These are phyloP conservation scores for Brachionus plicatilis DNA, from an alignment of 1,140 invertebrate species.

Conservation along the genomic window DNA sequence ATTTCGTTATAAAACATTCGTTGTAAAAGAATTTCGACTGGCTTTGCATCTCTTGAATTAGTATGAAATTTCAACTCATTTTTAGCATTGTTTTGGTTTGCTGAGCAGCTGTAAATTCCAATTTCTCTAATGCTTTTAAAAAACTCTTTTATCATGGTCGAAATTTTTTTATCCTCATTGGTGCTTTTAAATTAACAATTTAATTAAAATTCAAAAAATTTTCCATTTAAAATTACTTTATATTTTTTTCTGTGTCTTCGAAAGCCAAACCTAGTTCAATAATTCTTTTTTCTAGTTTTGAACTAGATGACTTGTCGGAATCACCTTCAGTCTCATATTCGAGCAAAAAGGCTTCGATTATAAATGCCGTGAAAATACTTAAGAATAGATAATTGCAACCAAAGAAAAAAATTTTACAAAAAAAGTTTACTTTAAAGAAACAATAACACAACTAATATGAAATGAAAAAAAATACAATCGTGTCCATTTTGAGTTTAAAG, in stretches of 20 bases:
- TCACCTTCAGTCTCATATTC: conserved; percentile 50
- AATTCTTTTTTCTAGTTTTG: background rate
- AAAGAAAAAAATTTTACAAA: conserved; percentile 43
- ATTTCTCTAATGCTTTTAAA: background rate
- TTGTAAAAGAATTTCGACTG: conserved; percentile 37
- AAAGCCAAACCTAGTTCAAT: background rate
- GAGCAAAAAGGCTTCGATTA: conserved; percentile 60
- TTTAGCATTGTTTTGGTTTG: background rate
- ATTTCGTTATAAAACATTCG: conserved; percentile 27
- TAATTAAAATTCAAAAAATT: background rate
- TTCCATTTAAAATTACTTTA: background rate
- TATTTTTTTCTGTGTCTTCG: background rate
- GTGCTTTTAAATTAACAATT: background rate
- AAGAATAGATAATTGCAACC: background rate
- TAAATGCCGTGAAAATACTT: conserved; percentile 61
- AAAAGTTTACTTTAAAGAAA: conserved; percentile 58
- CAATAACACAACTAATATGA: conserved; percentile 59
- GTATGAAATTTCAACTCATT: conserved; percentile 22
- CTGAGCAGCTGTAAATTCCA: background rate
- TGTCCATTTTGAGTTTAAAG: conserved; percentile 55
- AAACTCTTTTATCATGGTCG: background rate
- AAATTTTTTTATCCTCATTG: background rate
- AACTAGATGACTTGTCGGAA: background rate
- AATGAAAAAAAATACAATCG: conserved; percentile 59
- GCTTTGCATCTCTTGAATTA: conserved; percentile 23